These are phyloP conservation scores for Tetramorium bicarinatum DNA, from an alignment of 2,888 invertebrate species.

Conservation along the genomic window DNA sequence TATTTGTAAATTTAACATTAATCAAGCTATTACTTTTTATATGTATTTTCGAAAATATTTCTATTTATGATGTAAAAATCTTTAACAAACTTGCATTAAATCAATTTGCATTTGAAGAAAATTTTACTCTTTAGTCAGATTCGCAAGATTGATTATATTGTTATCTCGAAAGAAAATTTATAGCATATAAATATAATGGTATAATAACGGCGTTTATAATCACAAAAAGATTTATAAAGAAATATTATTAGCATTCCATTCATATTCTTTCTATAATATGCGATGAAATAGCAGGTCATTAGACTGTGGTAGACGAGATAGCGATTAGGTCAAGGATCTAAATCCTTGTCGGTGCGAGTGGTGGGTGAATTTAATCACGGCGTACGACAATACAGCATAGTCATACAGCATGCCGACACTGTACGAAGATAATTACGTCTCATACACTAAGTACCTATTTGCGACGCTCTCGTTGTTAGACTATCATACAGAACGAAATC, in stretches of 20 bases:
- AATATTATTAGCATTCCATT: neutral
- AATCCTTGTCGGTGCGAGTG: slow-evolving; percentile 66
- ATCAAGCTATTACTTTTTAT: neutral
- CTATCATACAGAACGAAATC: neutral
- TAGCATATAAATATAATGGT: neutral
- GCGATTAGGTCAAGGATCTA: slow-evolving; percentile 72
- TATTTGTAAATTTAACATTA: neutral
- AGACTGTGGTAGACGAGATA: slow-evolving; percentile 58
- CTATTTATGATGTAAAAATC: neutral
- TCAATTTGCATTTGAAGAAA: neutral
- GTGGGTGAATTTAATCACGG: slow-evolving; percentile 69
- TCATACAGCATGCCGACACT: slow-evolving; percentile 51
- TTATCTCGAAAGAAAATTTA: slow-evolving; percentile 3
- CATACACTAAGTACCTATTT: slow-evolving; percentile 63
- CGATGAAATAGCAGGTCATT: slow-evolving; percentile 63
- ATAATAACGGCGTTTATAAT: neutral
- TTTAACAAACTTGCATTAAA: slow-evolving; percentile 7
- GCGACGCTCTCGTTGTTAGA: slow-evolving; percentile 28
- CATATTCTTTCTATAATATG: slow-evolving; percentile 48
- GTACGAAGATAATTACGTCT: slow-evolving; percentile 67
- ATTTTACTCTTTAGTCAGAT: neutral
- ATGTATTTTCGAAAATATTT: neutral
- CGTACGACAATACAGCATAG: slow-evolving; percentile 65
- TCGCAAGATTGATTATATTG: neutral
- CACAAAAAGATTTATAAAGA: neutral